Evolutionary conservation across 2,113 vertebrate genomes (phyloP).

Genomic region (Rhinoptilus africanus): DNA sequence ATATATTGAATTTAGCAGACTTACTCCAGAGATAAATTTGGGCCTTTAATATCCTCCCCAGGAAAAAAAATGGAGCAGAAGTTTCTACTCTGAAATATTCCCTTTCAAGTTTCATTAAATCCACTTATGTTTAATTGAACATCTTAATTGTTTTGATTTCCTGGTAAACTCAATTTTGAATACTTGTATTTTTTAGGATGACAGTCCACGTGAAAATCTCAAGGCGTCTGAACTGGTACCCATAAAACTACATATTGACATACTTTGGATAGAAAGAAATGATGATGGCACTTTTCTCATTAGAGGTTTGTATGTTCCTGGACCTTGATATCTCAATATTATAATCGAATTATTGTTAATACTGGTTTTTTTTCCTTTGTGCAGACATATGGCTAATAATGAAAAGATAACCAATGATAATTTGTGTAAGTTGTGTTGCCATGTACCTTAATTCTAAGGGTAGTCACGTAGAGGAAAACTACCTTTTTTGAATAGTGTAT

Average conservation of each 20-base stretch:
- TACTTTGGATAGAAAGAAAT: conserved; percentile 85
- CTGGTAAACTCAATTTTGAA: neutral
- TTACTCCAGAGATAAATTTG: neutral
- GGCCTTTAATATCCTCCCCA: neutral
- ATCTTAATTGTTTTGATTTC: neutral
- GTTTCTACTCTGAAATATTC: neutral
- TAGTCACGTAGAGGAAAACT: neutral
- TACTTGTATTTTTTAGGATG: conserved; percentile 79
- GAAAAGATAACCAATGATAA: neutral
- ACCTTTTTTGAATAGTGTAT: neutral
- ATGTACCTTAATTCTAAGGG: neutral
- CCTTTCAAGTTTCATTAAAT: neutral
- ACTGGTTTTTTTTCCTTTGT: neutral
- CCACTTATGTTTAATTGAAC: neutral
- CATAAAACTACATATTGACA: conserved; percentile 83
- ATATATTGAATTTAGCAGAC: conserved; percentile 11
- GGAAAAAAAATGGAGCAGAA: neutral
- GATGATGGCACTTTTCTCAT: conserved; percentile 93
- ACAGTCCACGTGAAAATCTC: conserved; percentile 80
- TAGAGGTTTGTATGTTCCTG: conserved; percentile 78
- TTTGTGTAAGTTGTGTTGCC: neutral
- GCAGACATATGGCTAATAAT: neutral
- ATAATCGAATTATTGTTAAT: neutral
- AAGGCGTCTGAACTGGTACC: conserved; percentile 76
- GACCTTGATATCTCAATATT: neutral